Percentiles rank a stretch among this genome's conserved stretches.
phyloP scores from a whole-genome alignment of 2,797 vertebrate genomes.

The Silurus lanzhouensis region DNA sequence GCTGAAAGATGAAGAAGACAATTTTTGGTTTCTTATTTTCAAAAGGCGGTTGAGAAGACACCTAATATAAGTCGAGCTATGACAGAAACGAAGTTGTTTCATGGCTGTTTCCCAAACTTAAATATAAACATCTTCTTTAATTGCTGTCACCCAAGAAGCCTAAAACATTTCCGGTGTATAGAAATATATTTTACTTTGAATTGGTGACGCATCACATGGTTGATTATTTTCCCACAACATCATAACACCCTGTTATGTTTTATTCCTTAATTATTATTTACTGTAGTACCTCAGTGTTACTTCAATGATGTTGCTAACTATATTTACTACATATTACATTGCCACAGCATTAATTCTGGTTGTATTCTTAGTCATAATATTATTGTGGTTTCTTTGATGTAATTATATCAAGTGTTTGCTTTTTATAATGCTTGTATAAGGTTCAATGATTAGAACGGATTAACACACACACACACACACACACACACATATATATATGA shows the following conservation, averaged over 20 bases:
- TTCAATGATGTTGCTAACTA: background rate
- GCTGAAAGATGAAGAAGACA: too few species aligned
- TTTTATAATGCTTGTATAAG: background rate
- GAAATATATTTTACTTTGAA: background rate
- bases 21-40: background rate
- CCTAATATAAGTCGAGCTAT: background rate
- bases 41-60: background rate
- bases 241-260: background rate
- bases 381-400: background rate
- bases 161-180: background rate
- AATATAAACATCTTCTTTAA: background rate
- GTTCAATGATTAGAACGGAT: too few species aligned
- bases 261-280: background rate
- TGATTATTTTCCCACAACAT: background rate
- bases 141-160: background rate
- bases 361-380: background rate
- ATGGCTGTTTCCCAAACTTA: background rate
- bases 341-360: background rate
- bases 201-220: background rate
- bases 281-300: background rate
- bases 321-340: background rate
- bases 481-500: too few species aligned
- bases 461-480: too few species aligned
- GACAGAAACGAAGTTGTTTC: background rate
- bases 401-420: background rate